Conservation (phyloP, 2,797 vertebrate genomes). For the Philypnodon macrostomus region DNA sequence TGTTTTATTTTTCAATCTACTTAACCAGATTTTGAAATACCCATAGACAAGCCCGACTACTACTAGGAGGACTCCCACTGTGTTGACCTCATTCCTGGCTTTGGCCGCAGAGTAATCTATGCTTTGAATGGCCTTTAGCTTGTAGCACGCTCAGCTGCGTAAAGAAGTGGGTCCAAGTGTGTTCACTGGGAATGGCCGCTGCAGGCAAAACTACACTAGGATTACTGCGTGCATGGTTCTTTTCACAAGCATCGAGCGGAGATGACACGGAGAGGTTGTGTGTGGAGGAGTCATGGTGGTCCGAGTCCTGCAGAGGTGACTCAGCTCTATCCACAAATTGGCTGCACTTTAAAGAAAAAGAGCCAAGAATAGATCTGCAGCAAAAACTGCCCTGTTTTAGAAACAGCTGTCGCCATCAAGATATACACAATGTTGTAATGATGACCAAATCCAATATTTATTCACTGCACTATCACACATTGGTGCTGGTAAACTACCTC, state of each 20-base stretch:
- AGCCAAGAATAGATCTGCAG: conserved; percentile 9
- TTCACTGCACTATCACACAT: too few relatives aligned
- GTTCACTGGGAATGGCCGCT: conserved; percentile 48
- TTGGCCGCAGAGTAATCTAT: conserved; percentile 65
- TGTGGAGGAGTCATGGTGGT: conserved; percentile 29
- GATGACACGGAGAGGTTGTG: conserved; percentile 40
- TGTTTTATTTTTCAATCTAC: conserved; percentile 59
- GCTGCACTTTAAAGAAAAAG: conserved; percentile 6
- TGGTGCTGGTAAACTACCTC: too few relatives aligned
- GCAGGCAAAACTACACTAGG: conserved; percentile 37
- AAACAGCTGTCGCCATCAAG: too few relatives aligned
- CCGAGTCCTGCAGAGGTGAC: conserved; percentile 46
- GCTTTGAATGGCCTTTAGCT: conserved; percentile 53
- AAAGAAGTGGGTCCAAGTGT: conserved; percentile 50
- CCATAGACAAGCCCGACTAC: conserved; percentile 48
- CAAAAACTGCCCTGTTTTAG: conserved; percentile 8
- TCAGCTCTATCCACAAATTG: conserved; percentile 34
- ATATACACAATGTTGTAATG: too few relatives aligned
- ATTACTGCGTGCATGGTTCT: conserved; percentile 42
- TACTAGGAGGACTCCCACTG: conserved; percentile 60
- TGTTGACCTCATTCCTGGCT: conserved; percentile 69
- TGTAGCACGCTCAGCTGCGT: conserved; percentile 39
- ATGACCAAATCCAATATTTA: too few relatives aligned
- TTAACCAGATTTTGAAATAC: conserved; percentile 54
- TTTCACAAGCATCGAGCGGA: conserved; percentile 34